Base-by-base conservation (phyloP, 2,113 vertebrate species). In the Leucopsar rothschildi region DNA sequence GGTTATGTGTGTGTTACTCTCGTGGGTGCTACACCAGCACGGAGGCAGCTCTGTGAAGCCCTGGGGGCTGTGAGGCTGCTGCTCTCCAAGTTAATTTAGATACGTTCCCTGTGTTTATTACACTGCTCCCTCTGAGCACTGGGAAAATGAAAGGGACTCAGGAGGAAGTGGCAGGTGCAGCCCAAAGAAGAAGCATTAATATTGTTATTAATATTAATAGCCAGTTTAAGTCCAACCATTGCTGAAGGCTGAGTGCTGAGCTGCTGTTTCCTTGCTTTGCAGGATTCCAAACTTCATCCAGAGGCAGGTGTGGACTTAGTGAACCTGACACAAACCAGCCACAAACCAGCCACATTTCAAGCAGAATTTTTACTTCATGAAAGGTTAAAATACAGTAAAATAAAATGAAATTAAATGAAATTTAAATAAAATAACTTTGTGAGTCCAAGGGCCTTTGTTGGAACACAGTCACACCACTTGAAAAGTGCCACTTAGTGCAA, bases 61-160 rank as follows among this genome's bases (percentile, higher is more conserved):
- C 56, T 47, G 49, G 21, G 69, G 68, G 15, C 35, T 40, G 15
- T 60, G 2, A 7, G 50, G 28, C 64, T 63, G 49, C 39, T 40
- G 85, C 33, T 88, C 35, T 55, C 35, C 15, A 3, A 5, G 47
- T 59, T 55, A 11, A 60, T 94, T 60, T 68, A 20, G 65, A 35
- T 3, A 1, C 42, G 5, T 29, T 53, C 49, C 33, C 31, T 1
- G 3, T 12, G 15, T 22, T 2, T 12, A 5, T 77, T 37, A 19
- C 19, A 7, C 82, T 68, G 59, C 24, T 90, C 18, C 31, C 44
- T 13, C 47, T 29, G 44, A 63, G 35, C 25, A 1, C 53, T 28
- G 55, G 49, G 64, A 33, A 29, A 10, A 69, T 39, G 47, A 39
- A 47, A 66, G 17, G 63, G 23, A 18, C 12, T 37, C 3, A 1